Evolutionary conservation across 2,113 vertebrate species (phyloP), one percentile per base, ranked within the genome.

Genomic region (Ranitomeya variabilis): DNA sequence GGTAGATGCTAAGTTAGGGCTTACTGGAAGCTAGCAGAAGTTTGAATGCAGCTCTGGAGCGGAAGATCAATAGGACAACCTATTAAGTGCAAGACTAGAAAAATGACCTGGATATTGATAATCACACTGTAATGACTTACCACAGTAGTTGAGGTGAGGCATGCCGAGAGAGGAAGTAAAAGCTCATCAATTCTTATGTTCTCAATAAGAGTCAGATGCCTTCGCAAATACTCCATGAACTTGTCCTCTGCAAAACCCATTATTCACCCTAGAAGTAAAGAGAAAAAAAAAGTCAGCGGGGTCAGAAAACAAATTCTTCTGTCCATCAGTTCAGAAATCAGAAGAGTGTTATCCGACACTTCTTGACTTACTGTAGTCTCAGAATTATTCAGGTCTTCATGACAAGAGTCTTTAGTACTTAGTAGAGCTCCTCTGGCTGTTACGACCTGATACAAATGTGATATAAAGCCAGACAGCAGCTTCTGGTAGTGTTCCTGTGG

Each of bases 211-310:
- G 0, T 0, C 6, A 88, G 37, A 10, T 85, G 79, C 0, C 0
- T 0, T 18, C 2, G 0, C 10, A 92, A n/a, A 15, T 90, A 90
- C 0, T 81, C 5, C 8, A 57, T 31, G 4, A 89, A 62, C 51
- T 90, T 4, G 0, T 89, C 87, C 57, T 88, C 78, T 4, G 84
- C 91, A 55, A 57, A 90, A 21, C 23, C 64, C 91, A 91, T 91
- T 60, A 45, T 90, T 26, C 66, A 51, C 37, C 83, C 45, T 83
- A 67, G 51, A 78, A 55, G 55, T 31, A 64, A 66, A 52, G 0
- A 54, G 2, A 67, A 71, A 2, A n/a, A 67, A 71, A 9, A 52
- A 19, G 18, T 9, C 7, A 62, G 19, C 19, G 7, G 21, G 6
- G 16, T 15, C 59, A 21, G 10, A 59, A 16, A 59, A 60, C 54